phyloP scores from a whole-genome alignment of 2,888 invertebrate genomes.

The Sialis lutaria region DNA sequence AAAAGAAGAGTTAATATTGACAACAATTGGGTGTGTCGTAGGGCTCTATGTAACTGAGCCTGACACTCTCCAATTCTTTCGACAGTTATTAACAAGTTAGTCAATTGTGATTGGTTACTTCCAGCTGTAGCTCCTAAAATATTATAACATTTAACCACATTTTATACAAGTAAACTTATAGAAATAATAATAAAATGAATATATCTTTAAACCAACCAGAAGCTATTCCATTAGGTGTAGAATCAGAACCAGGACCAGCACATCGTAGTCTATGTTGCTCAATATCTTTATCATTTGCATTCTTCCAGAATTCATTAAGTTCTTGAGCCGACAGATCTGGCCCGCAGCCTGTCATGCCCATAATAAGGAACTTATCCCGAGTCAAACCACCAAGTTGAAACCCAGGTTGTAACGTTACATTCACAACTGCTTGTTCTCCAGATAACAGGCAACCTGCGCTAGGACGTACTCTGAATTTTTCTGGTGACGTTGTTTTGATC shows the following conservation, averaged over 20 bases:
- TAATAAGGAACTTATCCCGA: slow-evolving; percentile 76
- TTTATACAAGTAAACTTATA: no score
- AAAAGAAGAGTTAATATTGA: slow-evolving; percentile 32
- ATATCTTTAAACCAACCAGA: no score
- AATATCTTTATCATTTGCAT: slow-evolving; percentile 31
- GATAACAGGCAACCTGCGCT: slow-evolving; percentile 60
- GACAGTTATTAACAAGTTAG: slow-evolving; percentile 17
- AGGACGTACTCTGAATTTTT: slow-evolving; percentile 85
- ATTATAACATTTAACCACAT: no score
- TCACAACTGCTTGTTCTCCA: slow-evolving; percentile 43
- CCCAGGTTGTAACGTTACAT: slow-evolving; percentile 59
- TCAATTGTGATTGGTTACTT: slow-evolving; percentile 15
- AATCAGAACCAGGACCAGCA: slow-evolving; percentile 29
- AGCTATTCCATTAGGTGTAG: slow-evolving; percentile 18
- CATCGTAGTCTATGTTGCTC: slow-evolving; percentile 61
- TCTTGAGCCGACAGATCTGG: slow-evolving; percentile 38
- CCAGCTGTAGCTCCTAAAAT: slow-evolving; percentile 7
- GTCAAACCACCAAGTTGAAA: slow-evolving; percentile 46
- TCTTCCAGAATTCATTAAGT: slow-evolving; percentile 59
- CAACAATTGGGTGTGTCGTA: slow-evolving; percentile 29
- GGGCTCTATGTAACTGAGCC: slow-evolving; percentile 27
- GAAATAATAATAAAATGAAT: no score
- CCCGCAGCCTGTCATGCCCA: slow-evolving; percentile 53
- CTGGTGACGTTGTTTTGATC: slow-evolving; percentile 91
- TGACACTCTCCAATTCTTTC: slow-evolving; percentile 27